phyloP scores from a whole-genome alignment of 2,113 vertebrate species.

The Dipodomys spectabilis region DNA sequence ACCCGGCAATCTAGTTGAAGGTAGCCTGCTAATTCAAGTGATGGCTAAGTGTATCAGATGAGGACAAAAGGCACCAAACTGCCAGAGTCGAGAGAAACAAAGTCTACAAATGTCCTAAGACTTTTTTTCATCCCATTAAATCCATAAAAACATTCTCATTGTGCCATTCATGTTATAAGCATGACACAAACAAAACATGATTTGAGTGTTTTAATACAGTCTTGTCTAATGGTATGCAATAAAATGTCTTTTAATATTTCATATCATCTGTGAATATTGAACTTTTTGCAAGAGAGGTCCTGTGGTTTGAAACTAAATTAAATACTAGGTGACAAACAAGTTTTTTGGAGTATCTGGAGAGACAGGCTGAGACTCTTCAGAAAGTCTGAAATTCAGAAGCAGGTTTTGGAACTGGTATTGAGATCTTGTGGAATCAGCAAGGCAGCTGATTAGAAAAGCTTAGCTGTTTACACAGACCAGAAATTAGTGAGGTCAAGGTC shows the following conservation, averaged over 20 bases:
- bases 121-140: slow-evolving; percentile 57
- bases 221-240: slow-evolving; percentile 71
- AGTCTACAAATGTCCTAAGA: slow-evolving; percentile 21
- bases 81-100: slow-evolving; percentile 3
- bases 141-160: slow-evolving; percentile 53
- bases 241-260: slow-evolving; percentile 76
- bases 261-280: slow-evolving; percentile 67
- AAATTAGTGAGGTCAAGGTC: background rate
- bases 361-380: background rate
- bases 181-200: slow-evolving; percentile 71
- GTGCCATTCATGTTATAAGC: slow-evolving; percentile 75
- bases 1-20: slow-evolving; percentile 43
- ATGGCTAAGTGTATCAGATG: slow-evolving; percentile 31
- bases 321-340: slow-evolving; percentile 35
- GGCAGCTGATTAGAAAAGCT: background rate
- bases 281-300: slow-evolving; percentile 57
- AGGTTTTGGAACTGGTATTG: rapidly evolving
- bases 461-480: too few relatives aligned
- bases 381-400: background rate
- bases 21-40: slow-evolving; percentile 31
- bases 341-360: background rate
- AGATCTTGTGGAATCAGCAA: background rate
- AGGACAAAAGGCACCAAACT: slow-evolving; percentile 46
- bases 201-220: slow-evolving; percentile 71
- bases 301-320: slow-evolving; percentile 71